Percentiles rank a stretch among this genome's conserved stretches.
These are phyloP conservation scores for Tortricodes alternella DNA, from an alignment of 2,888 invertebrate genomes.

Conservation along the genomic window DNA sequence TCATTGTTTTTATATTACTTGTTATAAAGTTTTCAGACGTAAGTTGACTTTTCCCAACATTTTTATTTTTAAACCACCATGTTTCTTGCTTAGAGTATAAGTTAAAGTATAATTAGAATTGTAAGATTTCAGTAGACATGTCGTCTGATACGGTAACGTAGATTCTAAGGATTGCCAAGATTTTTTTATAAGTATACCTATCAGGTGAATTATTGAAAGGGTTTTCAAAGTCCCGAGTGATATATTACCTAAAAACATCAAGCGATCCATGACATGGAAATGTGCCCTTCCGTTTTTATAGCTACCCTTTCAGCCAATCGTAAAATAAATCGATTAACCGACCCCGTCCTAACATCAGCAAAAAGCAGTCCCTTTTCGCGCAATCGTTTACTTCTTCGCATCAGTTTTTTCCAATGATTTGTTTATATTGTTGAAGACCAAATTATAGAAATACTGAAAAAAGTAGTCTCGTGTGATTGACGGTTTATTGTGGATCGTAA, in stretches of 20 bases:
- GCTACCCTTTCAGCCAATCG: conserved; percentile 53
- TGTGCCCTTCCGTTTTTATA: conserved; percentile 72
- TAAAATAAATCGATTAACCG: conserved; percentile 60
- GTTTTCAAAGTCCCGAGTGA: conserved; percentile 10
- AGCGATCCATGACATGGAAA: conserved; percentile 48
- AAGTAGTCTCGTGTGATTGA: conserved; percentile 59
- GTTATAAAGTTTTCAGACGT: no score
- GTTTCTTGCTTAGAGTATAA: no score
- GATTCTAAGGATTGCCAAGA: no score
- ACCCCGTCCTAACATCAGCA: neutral
- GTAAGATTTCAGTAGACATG: no score
- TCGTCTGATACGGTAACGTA: no score
- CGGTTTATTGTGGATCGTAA: conserved; percentile 62
- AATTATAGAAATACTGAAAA: conserved; percentile 39
- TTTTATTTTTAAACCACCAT: no score
- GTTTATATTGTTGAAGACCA: conserved; percentile 26
- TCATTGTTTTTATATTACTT: no score
- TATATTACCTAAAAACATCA: conserved; percentile 29
- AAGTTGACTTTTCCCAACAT: no score
- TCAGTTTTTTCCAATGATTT: conserved; percentile 37
- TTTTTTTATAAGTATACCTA: neutral
- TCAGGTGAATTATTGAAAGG: conserved; percentile 14
- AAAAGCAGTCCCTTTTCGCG: conserved; percentile 13
- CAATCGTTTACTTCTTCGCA: conserved; percentile 50
- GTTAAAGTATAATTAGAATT: no score